Percentiles rank a stretch among this genome's conserved stretches.
Evolutionary conservation across 2,113 vertebrate genomes (phyloP).

Genomic region (Poeciliopsis turrubarensis): DNA sequence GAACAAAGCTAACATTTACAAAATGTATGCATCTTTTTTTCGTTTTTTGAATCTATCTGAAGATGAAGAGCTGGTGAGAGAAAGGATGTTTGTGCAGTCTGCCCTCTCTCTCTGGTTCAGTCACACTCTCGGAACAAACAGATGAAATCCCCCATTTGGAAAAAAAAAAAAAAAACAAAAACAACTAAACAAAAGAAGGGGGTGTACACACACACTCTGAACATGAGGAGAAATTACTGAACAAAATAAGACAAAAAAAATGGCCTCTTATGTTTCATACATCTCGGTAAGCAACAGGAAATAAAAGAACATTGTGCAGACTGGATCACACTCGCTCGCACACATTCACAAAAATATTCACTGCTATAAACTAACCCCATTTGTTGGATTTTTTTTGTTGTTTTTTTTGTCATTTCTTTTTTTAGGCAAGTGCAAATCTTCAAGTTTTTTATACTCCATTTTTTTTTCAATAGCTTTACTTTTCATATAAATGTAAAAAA

Average conservation of each 20-base stretch:
- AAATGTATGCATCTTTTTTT: constrained; percentile 70
- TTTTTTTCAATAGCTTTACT: constrained; percentile 82
- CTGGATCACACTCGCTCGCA: constrained; percentile 66
- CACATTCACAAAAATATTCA: constrained; percentile 81
- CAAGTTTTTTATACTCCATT: constrained; percentile 85
- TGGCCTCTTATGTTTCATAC: constrained; percentile 83
- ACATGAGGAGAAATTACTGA: constrained; percentile 70
- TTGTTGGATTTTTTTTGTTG: constrained; percentile 73
- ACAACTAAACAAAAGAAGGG: constrained; percentile 33
- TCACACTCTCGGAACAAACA: constrained; percentile 48
- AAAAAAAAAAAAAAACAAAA: neutral
- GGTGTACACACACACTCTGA: constrained; percentile 41
- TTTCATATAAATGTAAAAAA: constrained; percentile 81
- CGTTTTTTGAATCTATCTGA: constrained; percentile 65
- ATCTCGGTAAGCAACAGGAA: constrained; percentile 76
- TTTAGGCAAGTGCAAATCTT: constrained; percentile 90
- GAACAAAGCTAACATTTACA: constrained; percentile 75
- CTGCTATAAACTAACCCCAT: constrained; percentile 78
- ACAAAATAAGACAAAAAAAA: constrained; percentile 67
- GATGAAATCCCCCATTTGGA: constrained; percentile 30
- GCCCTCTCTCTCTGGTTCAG: constrained; percentile 56
- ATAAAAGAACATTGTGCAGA: constrained; percentile 78
- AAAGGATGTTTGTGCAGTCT: constrained; percentile 82
- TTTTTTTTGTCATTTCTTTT: constrained; percentile 75
- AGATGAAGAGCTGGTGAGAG: constrained; percentile 79